These are phyloP conservation scores for Gisinianus flammeolus DNA, from an alignment of 2,888 invertebrate genomes.

Conservation along the genomic window DNA sequence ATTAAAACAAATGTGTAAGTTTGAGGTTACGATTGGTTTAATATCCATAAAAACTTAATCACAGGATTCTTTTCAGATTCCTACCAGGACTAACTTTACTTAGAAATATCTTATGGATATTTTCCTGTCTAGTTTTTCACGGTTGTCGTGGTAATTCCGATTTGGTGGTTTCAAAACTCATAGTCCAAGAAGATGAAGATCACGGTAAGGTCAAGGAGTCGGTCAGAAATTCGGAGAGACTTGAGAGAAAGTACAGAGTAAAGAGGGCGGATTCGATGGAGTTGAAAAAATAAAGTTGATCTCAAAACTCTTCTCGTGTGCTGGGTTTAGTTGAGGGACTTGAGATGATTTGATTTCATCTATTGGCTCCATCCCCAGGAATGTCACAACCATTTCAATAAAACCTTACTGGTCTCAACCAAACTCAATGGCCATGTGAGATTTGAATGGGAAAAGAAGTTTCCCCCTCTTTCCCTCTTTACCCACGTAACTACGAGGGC, in stretches of 20 bases:
- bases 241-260: not conserved
- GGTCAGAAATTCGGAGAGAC: not conserved
- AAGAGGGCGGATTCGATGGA: too few relatives aligned
- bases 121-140: not conserved
- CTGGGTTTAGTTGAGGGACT: conserved; percentile 6
- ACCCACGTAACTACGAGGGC: too few relatives aligned
- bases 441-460: too few relatives aligned
- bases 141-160: not conserved
- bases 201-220: not conserved
- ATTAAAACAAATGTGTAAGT: too few relatives aligned
- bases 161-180: not conserved
- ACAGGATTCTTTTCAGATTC: too few relatives aligned
- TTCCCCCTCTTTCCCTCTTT: not conserved
- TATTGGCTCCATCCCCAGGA: conserved; percentile 31
- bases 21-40: too few relatives aligned
- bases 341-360: conserved; percentile 45
- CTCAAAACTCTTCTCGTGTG: not conserved
- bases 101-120: too few relatives aligned
- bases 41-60: too few relatives aligned
- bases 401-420: conserved; percentile 33
- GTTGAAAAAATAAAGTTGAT: too few relatives aligned
- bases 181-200: not conserved
- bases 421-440: not conserved
- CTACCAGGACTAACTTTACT: too few relatives aligned
- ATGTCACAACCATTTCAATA: conserved; percentile 45